Conservation (phyloP, 2,113 vertebrate species). For the Festucalex cinctus region DNA sequence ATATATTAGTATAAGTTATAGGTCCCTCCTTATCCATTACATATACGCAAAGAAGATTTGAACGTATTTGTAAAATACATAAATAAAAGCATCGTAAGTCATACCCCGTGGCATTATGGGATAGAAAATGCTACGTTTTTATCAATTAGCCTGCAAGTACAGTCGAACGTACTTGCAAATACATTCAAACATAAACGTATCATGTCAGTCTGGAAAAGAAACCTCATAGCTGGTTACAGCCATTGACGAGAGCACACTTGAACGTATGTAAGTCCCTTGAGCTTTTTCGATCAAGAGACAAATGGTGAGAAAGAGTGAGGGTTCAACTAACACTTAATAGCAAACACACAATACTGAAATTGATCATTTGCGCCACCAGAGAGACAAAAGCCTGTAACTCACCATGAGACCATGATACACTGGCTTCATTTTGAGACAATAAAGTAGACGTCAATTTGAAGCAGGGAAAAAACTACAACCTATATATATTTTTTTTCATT, state of each 20-base stretch:
- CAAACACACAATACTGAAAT: conserved; percentile 26
- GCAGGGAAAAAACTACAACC: conserved; percentile 13
- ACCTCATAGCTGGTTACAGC: neutral
- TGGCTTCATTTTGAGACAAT: conserved; percentile 61
- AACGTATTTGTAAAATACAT: too few relatives aligned
- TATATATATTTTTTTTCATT: conserved; percentile 51
- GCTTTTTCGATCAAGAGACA: conserved; percentile 29
- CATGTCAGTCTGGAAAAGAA: neutral
- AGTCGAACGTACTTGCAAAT: too few relatives aligned
- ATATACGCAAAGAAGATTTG: too few relatives aligned
- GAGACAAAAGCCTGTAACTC: conserved; percentile 47
- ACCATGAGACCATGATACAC: conserved; percentile 52
- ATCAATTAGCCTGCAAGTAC: too few relatives aligned
- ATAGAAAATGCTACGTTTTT: too few relatives aligned
- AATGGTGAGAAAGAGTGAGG: conserved; percentile 20
- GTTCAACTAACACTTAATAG: conserved; percentile 29
- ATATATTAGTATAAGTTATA: too few relatives aligned
- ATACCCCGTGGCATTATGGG: too few relatives aligned
- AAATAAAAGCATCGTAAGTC: too few relatives aligned
- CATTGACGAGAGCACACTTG: conserved; percentile 43
- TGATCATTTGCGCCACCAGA: conserved; percentile 53
- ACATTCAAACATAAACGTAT: neutral
- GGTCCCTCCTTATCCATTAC: too few relatives aligned
- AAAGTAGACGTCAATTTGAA: conserved; percentile 53
- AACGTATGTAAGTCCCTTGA: conserved; percentile 51